Evolutionary conservation across 2,888 invertebrate species (phyloP), one percentile per base, ranked within the genome.

Genomic region (Drosophila birchii): DNA sequence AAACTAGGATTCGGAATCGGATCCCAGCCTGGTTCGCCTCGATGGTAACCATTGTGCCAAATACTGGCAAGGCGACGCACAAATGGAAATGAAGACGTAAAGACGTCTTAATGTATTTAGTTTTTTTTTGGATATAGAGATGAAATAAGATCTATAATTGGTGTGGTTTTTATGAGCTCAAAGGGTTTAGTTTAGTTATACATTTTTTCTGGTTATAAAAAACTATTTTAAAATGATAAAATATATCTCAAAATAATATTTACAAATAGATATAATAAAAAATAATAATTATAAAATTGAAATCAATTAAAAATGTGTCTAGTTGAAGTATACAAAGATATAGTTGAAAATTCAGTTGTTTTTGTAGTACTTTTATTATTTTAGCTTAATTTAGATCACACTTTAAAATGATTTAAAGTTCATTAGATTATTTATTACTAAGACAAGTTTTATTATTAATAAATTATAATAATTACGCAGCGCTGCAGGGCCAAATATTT

Each of bases 21-120:
- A 34, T 29, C 16, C 34, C 20, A 59, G 59, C 38, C 47, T 3
- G 29, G 23, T 34, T 55, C 18, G 36, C 41, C 38, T 43, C 54
- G 51, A 63, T 75, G 67, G 75, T 49, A 75, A 75, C 75, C 75
- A 63, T 64, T 64, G 64, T 64, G 51, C 12, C 26, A 20, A 34
- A 63, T 49, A 51, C 54, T 38, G 54, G 57, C 23, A 49, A 34
- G 34, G 20, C 14, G 51, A 26, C 26, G 51, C 20, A 34, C 16
- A 38, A 60, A 54, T 38, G 73, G 51, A 53, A 70, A 41, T 39
- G 29, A 39, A 58, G 59, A 8, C 63, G 76, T 61, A 85, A 81
- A 63, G 87, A 81, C 70, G 53, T 49, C 76, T 72, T 81, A 72
- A 87, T 85, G 79, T 69, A 72, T 85, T 79, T 60, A 67, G 39